Base-by-base conservation (phyloP, 2,888 invertebrate species). In the Leptinotarsa rubiginosa region DNA sequence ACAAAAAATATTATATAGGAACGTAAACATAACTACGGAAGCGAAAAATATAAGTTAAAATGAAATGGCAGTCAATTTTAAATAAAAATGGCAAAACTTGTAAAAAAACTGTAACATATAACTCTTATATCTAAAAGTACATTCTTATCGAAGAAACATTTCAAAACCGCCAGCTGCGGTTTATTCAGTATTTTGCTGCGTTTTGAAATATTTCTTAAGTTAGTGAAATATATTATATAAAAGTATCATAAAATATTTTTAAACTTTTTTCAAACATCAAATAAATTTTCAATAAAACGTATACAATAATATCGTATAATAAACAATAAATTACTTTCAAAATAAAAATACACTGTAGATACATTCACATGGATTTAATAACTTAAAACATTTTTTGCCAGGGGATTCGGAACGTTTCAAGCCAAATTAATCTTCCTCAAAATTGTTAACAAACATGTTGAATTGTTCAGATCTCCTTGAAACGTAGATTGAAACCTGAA, bases 11-110 rank as follows among this genome's bases (percentile, higher is more conserved):
- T 77, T 75, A 79, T 81, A 84, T 85, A 85, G 85, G 85, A 85
- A 85, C 85, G 84, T 85, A 85, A 84, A 83, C 77, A 75, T 82
- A 82, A 82, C 83, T 84, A 85, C 76, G 81, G 82, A 85, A 85
- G 83, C 83, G 77, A 78, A 78, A 78, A 78, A 77, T 80, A 84
- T 85, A 83, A 84, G 80, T 84, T 84, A 85, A 81, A 81, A 82
- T 80, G 80, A 84, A 85, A 85, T 85, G 85, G 85, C 85, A 85
- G 85, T 85, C 85, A 81, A 83, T 83, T 81, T 82, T 77, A 80
- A 82, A 81, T 76, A 81, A 81, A 41, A 84, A 85, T 84, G 83
- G 85, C 84, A 84, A 84, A 85, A 50, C 81, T 77, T 80, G 79
- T 83, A 82, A 80, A 83, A 83, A 80, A 82, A 77, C 41, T 80